Conservation (phyloP, 2,113 vertebrate species). For the Martes martes region DNA sequence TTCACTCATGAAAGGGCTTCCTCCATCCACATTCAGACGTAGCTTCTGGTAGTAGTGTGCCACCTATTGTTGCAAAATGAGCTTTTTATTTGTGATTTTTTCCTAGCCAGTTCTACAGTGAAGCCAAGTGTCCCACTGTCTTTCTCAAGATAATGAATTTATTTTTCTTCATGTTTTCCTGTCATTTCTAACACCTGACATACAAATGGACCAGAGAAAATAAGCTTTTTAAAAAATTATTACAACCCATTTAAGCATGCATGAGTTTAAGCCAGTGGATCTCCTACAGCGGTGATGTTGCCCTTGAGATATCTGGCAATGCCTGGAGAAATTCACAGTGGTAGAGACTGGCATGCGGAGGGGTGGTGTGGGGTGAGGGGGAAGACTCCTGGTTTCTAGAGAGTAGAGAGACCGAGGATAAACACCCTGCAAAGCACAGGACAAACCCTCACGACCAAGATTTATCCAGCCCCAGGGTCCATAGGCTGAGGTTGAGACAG, state of each 20-base stretch:
- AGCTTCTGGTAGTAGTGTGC: conserved; percentile 19
- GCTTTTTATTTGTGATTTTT: not conserved
- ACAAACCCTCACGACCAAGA: not conserved
- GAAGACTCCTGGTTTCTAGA: not conserved
- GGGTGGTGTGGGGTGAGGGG: too few relatives aligned
- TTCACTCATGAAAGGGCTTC: conserved; percentile 2
- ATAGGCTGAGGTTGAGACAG: not conserved
- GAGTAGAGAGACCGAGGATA: not conserved
- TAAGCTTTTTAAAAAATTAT: not conserved
- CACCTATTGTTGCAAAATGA: conserved; percentile 38
- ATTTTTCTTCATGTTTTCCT: conserved; percentile 12
- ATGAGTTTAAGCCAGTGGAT: not conserved
- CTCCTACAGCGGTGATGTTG: not conserved
- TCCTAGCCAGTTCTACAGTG: not conserved
- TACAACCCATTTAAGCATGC: not conserved
- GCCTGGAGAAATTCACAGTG: not conserved
- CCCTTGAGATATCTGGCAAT: not conserved
- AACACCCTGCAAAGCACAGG: not conserved
- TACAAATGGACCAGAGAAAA: not conserved
- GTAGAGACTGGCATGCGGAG: not conserved
- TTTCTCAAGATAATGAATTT: not conserved
- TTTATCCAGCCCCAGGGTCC: not conserved
- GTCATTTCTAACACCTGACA: not conserved
- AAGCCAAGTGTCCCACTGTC: not conserved
- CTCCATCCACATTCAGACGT: not conserved